A percentile compares a stretch with the other conserved stretches of the same genome.
Conservation (phyloP, 2,797 vertebrate species). For the Eulemur coronatus region DNA sequence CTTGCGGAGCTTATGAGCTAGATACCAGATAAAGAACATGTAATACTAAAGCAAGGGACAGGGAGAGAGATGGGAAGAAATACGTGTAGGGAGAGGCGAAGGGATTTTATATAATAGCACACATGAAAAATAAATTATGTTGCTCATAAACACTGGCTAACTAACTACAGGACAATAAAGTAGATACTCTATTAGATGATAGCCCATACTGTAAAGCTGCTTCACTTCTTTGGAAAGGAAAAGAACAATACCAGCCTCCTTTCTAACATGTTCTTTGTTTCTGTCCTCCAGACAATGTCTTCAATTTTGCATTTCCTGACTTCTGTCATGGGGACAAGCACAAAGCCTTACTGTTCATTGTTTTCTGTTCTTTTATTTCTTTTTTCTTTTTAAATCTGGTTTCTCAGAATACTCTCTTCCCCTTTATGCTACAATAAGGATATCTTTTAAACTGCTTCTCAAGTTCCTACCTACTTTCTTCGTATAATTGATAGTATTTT, state of each 20-base stretch:
- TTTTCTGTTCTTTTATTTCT: not conserved
- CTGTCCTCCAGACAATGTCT: not conserved
- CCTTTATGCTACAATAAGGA: not conserved
- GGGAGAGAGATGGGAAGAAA: not conserved
- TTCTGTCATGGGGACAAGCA: not conserved
- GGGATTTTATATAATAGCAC: not conserved
- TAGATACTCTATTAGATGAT: not conserved
- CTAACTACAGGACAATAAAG: not conserved
- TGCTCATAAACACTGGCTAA: conserved; percentile 8
- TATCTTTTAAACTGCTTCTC: conserved; percentile 18
- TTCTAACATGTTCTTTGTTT: not conserved
- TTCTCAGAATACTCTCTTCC: not conserved
- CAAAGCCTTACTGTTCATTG: not conserved
- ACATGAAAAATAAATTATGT: not conserved
- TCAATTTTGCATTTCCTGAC: not conserved
- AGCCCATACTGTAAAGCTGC: not conserved
- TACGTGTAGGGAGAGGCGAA: not conserved
- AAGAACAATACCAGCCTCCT: not conserved
- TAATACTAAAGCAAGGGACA: not conserved
- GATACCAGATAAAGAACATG: not conserved
- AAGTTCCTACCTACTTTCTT: not conserved
- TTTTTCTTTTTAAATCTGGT: not conserved
- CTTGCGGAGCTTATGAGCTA: not conserved
- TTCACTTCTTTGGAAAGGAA: not conserved
- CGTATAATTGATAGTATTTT: not conserved